Evolutionary conservation across 2,888 invertebrate genomes (phyloP).

Genomic region (Parnassius glacialis): DNA sequence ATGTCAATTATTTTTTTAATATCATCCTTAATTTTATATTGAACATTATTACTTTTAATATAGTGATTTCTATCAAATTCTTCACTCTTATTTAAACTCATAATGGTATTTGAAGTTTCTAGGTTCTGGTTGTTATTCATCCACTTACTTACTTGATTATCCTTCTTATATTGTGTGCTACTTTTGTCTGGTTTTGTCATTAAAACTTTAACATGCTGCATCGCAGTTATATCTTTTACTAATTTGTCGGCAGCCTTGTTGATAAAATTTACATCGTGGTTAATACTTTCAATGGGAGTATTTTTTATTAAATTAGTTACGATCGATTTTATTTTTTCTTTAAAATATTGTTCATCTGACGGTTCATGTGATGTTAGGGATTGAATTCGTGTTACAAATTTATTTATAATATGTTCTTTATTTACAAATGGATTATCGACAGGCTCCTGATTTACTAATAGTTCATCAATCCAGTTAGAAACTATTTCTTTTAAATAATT

Average conservation of each 20-base stretch:
- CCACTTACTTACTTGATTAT: not conserved
- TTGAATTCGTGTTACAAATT: slow-evolving; percentile 35
- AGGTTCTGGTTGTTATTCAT: not conserved
- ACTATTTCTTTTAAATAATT: not conserved
- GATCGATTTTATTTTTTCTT: slow-evolving; percentile 27
- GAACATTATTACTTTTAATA: not conserved
- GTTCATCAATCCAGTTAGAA: slow-evolving; percentile 40
- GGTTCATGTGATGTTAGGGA: slow-evolving; percentile 34
- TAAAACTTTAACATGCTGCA: not conserved
- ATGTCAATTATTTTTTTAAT: slow-evolving; percentile 19
- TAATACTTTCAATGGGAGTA: slow-evolving; percentile 33
- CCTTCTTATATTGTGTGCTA: not conserved
- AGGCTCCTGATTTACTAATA: slow-evolving; percentile 40
- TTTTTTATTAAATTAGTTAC: slow-evolving; percentile 29
- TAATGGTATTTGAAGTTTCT: slow-evolving; percentile 4
- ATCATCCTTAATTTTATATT: slow-evolving; percentile 4
- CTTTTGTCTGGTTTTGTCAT: not conserved
- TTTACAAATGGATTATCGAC: slow-evolving; percentile 30
- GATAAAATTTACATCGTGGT: slow-evolving; percentile 33
- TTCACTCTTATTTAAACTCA: slow-evolving; percentile 34
- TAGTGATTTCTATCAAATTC: slow-evolving; percentile 13
- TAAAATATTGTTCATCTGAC: slow-evolving; percentile 43
- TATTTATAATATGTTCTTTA: slow-evolving; percentile 35
- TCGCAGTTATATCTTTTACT: slow-evolving; percentile 33
- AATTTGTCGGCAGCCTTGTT: slow-evolving; percentile 43